Evolutionary conservation across 2,888 invertebrate species (phyloP), one percentile per base, ranked within the genome.

Genomic region (Phaonia tiefii): DNA sequence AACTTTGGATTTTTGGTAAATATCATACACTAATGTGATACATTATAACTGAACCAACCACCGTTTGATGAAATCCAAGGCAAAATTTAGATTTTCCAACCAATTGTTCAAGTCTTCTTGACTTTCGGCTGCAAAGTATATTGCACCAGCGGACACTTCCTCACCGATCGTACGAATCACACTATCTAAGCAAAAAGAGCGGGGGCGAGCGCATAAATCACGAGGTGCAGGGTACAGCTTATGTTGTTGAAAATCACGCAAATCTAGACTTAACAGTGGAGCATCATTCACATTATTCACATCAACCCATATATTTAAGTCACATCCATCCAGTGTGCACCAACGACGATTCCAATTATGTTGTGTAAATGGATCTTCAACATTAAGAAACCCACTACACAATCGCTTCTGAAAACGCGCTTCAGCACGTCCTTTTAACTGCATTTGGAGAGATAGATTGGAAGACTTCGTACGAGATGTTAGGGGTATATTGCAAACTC

Each of bases 271-370:
- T 15, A 89, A 82, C 2, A 91, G 78, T 0, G 92, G 91, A 5
- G 86, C 86, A 10, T 88, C 87, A 11, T 88, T 86, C 1, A 87
- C 78, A 60, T 92, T 91, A 25, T 89, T 86, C 0, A 92, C 92
- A 85, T 92, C 92, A 69, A 92, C 91, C 92, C 92, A 93, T 46
- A 92, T 90, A 22, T 87, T 86, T 1, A 93, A 83, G 0, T 85
- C 84, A 13, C 91, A 88, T 0, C 91, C 91, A 25, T 91, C 87
- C 7, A 93, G 86, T 4, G 90, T 89, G 84, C 93, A 93, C 93
- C 93, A 93, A 70, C 92, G 89, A 0, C 92, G 90, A 85, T 92
- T 92, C 93, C 93, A 93, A 71, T 88, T 88, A 20, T 91, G 88
- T 0, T 87, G 86, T 4, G 88, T 89, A n/a, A 85, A 83, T 17